Evolutionary conservation across 2,113 vertebrate genomes (phyloP), one percentile per base, ranked within the genome.

Genomic region (Cepphus grylle): DNA sequence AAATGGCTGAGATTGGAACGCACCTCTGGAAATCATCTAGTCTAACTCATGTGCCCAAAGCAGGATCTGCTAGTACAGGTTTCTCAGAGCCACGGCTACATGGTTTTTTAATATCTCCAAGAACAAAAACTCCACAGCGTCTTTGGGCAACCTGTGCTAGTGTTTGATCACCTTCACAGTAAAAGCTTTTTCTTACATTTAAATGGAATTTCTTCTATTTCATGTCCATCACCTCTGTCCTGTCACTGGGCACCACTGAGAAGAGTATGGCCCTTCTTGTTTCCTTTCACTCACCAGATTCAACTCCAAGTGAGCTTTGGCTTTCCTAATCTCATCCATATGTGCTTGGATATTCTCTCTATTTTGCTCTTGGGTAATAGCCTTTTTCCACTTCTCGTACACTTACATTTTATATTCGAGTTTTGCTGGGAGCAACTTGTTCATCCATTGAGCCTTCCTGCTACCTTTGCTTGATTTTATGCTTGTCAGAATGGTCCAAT

Each of bases 401-500:
- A 0, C 5, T 58, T 73, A 20, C 15, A 26, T n/a, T 66, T 40
- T 17, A n/a, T n/a, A 45, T n/a, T 62, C 15, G 12, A 38, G 6
- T 62, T 66, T 93, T 81, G 2, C 20, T 58, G 40, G 29, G 17
- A 58, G 34, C 27, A 77, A 23, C 5, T 76, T 56, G 3, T 29
- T 84, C 14, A 40, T 27, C 11, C 21, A 15, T 32, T 17, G 11
- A 90, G 22, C 3, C 4, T 30, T 86, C 29, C 23, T 90, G 62
- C 3, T 11, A 26, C 16, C 4, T 72, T 80, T 84, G 14, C 7
- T 12, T 89, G 32, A 36, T 59, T 59, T 73, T 82, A 29, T 72
- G 16, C 14, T 78, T 55, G 8, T 59, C 21, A 30, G 0, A 0
- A 30, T 43, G 15, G 20, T 45, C 29, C 27, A 29, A 1, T 36